phyloP scores from a whole-genome alignment of 2,888 invertebrate species.

The Gortyna flavago region DNA sequence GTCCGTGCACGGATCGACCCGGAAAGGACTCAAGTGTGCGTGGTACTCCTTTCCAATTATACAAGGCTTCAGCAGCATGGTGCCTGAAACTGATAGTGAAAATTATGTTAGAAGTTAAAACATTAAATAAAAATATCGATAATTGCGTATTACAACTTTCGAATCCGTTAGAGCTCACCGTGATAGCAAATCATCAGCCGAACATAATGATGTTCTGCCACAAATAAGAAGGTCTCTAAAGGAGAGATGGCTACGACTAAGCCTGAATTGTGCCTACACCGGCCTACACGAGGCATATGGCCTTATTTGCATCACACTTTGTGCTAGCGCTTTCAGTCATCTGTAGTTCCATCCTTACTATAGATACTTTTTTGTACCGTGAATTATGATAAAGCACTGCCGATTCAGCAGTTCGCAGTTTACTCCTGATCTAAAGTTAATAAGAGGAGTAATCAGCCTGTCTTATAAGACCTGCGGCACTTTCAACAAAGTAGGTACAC shows the following conservation, averaged over 20 bases:
- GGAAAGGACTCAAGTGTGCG: constrained; percentile 91
- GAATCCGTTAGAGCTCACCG: not conserved
- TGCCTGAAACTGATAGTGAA: constrained; percentile 78
- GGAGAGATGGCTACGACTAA: not conserved
- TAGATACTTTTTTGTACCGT: not conserved
- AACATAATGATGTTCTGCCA: not conserved
- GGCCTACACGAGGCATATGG: too few species aligned
- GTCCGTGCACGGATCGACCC: constrained; percentile 94
- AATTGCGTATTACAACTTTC: not conserved
- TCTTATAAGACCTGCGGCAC: not conserved
- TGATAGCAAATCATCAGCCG: too few species aligned
- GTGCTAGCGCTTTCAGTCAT: not conserved
- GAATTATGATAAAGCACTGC: not conserved
- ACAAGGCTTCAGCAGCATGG: constrained; percentile 89
- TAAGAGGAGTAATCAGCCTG: not conserved
- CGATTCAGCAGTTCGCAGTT: not conserved
- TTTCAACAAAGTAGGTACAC: not conserved
- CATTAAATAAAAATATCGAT: not conserved
- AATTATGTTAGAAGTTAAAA: not conserved
- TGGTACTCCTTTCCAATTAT: constrained; percentile 93
- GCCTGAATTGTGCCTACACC: not conserved
- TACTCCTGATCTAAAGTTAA: not conserved
- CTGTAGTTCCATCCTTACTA: not conserved
- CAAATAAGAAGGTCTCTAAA: not conserved
- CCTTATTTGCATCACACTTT: not conserved